Evolutionary conservation across 2,113 vertebrate genomes (phyloP).

Genomic region (Rousettus leschenaultii): DNA sequence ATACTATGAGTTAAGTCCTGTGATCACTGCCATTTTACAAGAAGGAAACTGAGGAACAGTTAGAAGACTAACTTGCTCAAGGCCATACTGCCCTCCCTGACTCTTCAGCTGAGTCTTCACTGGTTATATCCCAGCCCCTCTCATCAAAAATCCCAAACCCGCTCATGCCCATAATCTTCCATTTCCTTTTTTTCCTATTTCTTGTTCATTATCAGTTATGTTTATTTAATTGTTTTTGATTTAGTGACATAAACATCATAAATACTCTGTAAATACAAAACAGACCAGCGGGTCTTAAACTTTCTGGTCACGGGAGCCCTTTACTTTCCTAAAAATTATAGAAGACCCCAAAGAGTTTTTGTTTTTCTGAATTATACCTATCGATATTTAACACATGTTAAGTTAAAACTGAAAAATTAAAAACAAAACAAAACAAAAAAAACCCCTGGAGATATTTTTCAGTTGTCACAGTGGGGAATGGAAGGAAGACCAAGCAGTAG

Average conservation of each 20-base stretch:
- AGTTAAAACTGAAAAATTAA: neutral
- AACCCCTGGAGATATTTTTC: neutral
- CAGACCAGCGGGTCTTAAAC: neutral
- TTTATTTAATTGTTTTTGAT: neutral
- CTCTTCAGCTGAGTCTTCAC: neutral
- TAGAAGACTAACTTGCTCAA: neutral
- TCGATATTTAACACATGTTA: neutral
- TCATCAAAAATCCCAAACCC: neutral
- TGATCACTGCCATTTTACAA: neutral
- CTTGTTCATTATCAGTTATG: neutral
- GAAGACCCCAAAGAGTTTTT: neutral
- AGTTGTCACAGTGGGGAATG: neutral
- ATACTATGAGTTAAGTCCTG: neutral
- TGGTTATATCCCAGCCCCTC: neutral
- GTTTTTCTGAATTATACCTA: neutral
- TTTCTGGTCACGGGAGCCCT: neutral
- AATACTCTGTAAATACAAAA: neutral
- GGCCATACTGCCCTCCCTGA: neutral
- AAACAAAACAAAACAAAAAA: neutral
- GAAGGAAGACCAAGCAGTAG: neutral
- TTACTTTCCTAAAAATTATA: neutral
- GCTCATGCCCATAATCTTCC: neutral
- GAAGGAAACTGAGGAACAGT: neutral
- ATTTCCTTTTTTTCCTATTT: neutral
- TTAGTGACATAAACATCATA: neutral